Conservation (phyloP, 1,140 invertebrate genomes). For the Telenomus remus region DNA sequence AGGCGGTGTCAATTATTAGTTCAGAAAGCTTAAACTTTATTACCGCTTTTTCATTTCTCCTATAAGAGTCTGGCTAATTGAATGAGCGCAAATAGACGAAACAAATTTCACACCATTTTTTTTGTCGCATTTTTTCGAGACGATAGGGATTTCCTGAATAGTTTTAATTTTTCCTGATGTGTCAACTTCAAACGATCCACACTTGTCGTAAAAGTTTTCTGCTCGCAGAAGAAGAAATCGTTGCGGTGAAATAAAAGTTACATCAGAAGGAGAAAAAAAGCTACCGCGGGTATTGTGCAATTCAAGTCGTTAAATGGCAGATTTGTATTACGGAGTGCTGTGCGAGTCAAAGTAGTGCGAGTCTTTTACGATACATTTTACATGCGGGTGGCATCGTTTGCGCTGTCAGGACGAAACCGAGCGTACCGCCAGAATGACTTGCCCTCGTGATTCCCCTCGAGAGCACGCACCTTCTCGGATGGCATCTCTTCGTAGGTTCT, state of each 20-base stretch:
- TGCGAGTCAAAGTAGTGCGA: no score
- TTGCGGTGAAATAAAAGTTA: slow-evolving; percentile 13
- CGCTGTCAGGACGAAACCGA: slow-evolving; percentile 46
- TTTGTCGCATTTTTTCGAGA: not conserved
- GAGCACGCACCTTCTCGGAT: slow-evolving; percentile 60
- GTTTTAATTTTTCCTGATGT: slow-evolving; percentile 1
- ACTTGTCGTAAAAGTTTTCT: slow-evolving; percentile 2
- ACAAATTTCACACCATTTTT: slow-evolving; percentile 3
- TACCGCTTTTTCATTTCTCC: slow-evolving; percentile 7
- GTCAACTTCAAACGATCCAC: slow-evolving; percentile 12
- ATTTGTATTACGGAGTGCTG: slow-evolving; percentile 38
- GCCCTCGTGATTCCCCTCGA: slow-evolving; percentile 63
- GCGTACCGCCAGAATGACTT: slow-evolving; percentile 63
- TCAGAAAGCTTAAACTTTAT: slow-evolving; percentile 13
- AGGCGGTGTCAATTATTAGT: slow-evolving; percentile 40
- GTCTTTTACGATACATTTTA: slow-evolving; percentile 42
- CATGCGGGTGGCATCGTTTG: slow-evolving; percentile 46
- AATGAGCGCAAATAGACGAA: slow-evolving; percentile 4
- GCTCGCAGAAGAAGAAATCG: slow-evolving; percentile 4
- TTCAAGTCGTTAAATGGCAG: slow-evolving; percentile 36
- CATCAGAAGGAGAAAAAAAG: slow-evolving; percentile 1
- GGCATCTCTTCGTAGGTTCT: slow-evolving; percentile 30
- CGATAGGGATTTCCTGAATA: not conserved
- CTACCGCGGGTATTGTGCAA: slow-evolving; percentile 10
- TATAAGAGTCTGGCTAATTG: slow-evolving; percentile 14